These are phyloP conservation scores for Platyura marginata DNA, from an alignment of 1,140 invertebrate species.

Conservation along the genomic window DNA sequence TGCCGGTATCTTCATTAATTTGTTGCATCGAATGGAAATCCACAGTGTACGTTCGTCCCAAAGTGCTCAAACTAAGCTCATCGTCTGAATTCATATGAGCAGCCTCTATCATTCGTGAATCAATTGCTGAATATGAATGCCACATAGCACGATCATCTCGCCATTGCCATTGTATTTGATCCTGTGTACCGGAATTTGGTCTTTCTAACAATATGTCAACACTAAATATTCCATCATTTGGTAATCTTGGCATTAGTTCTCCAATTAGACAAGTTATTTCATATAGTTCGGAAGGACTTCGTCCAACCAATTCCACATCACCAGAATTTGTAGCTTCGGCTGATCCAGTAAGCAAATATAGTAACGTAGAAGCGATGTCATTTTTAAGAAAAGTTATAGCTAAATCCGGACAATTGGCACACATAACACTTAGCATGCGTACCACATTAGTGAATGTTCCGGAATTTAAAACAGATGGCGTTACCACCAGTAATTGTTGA, in stretches of 20 bases:
- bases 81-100: constrained; percentile 86
- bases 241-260: constrained; percentile 86
- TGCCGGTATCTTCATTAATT: constrained; percentile 94
- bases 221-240: constrained; percentile 82
- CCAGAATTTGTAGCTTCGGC: constrained; percentile 31
- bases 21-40: constrained; percentile 96
- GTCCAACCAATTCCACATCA: constrained; percentile 67
- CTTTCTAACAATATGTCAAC: constrained; percentile 74
- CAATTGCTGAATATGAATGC: constrained; percentile 44
- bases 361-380: constrained; percentile 86
- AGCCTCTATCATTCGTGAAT: constrained; percentile 52
- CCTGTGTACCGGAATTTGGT: constrained; percentile 44
- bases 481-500: constrained; percentile 80
- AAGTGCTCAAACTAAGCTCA: constrained; percentile 78
- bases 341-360: constrained; percentile 78
- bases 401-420: constrained; percentile 79
- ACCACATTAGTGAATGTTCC: constrained; percentile 91
- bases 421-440: constrained; percentile 89
- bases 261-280: constrained; percentile 93
- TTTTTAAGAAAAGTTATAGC: constrained; percentile 79
- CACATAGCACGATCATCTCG: constrained; percentile 77
- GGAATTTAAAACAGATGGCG: constrained; percentile 81
- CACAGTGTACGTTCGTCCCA: constrained; percentile 84
- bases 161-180: constrained; percentile 90
- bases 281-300: constrained; percentile 87